Evolutionary conservation across 2,888 invertebrate genomes (phyloP).

Genomic region (Amorpha juglandis): DNA sequence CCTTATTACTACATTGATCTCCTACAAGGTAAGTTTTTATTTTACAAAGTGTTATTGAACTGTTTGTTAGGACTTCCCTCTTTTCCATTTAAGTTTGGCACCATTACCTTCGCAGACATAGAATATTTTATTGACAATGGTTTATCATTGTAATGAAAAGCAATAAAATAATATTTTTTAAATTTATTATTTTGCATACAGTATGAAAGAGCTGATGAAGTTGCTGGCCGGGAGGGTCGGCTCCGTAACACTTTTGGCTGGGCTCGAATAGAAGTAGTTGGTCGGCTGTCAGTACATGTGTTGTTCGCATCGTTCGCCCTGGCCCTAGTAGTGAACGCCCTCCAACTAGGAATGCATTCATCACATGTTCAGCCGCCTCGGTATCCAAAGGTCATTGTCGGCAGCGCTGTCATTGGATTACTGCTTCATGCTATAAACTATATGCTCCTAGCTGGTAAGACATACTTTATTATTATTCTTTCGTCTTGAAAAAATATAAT

Average conservation of each 20-base stretch:
- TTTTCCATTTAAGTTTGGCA: too few species aligned
- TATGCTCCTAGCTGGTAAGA: slow-evolving; percentile 89
- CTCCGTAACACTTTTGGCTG: slow-evolving; percentile 96
- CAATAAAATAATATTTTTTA: background rate
- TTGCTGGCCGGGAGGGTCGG: slow-evolving; percentile 86
- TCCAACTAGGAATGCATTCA: slow-evolving; percentile 90
- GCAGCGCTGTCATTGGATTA: slow-evolving; percentile 91
- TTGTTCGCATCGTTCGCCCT: slow-evolving; percentile 93
- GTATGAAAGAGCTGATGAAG: slow-evolving; percentile 78
- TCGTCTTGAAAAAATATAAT: background rate
- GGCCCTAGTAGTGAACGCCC: slow-evolving; percentile 91
- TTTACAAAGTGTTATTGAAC: slow-evolving; percentile 28
- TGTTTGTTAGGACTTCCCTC: background rate
- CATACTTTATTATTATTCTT: background rate
- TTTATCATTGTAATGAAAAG: background rate
- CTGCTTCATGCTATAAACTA: slow-evolving; percentile 91
- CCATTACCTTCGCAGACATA: too few species aligned
- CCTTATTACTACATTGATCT: slow-evolving; percentile 81
- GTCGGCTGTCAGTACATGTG: slow-evolving; percentile 91
- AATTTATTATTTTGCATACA: slow-evolving; percentile 37
- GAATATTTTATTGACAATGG: too few species aligned
- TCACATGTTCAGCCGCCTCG: slow-evolving; percentile 76
- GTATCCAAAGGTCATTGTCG: slow-evolving; percentile 89
- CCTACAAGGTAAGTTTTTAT: slow-evolving; percentile 64
- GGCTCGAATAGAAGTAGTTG: slow-evolving; percentile 95